Evolutionary conservation across 2,113 vertebrate species (phyloP).

Genomic region (rabbit (Oryctolagus cuniculus)): DNA sequence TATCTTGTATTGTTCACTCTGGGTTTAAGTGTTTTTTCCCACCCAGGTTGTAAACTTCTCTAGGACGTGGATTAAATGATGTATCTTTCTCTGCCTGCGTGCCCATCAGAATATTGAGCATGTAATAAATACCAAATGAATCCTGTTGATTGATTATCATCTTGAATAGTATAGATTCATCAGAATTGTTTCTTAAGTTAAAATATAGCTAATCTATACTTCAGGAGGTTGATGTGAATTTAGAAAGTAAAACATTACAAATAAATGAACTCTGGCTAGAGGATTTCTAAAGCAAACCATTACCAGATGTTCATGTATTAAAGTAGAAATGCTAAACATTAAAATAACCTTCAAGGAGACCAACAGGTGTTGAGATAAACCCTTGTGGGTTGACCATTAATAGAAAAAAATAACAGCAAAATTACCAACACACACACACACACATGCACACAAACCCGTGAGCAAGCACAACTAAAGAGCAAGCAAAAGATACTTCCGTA

Average conservation of each 20-base stretch:
- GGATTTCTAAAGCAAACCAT: conserved; percentile 62
- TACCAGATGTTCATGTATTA: conserved; percentile 62
- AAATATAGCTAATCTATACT: conserved; percentile 26
- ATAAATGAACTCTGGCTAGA: background rate
- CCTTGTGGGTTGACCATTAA: background rate
- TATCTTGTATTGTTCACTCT: background rate
- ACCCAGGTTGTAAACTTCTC: conserved; percentile 17
- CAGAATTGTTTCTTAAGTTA: conserved; percentile 45
- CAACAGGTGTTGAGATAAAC: conserved; percentile 64
- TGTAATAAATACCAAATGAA: background rate
- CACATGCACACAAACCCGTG: no score
- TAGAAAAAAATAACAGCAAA: background rate
- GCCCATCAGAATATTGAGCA: background rate
- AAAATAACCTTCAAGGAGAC: conserved; percentile 51
- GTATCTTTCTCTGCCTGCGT: background rate
- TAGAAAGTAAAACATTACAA: conserved; percentile 42
- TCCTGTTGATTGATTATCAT: conserved; percentile 23
- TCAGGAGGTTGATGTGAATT: conserved; percentile 12
- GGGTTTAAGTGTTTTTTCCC: background rate
- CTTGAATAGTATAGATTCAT: conserved; percentile 61
- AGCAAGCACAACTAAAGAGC: background rate
- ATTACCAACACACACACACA: background rate
- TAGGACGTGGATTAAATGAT: conserved; percentile 26
- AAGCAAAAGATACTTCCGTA: background rate
- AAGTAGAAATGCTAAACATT: conserved; percentile 69